These are phyloP conservation scores for Zonitis immaculata DNA, from an alignment of 2,888 invertebrate genomes.

Conservation along the genomic window DNA sequence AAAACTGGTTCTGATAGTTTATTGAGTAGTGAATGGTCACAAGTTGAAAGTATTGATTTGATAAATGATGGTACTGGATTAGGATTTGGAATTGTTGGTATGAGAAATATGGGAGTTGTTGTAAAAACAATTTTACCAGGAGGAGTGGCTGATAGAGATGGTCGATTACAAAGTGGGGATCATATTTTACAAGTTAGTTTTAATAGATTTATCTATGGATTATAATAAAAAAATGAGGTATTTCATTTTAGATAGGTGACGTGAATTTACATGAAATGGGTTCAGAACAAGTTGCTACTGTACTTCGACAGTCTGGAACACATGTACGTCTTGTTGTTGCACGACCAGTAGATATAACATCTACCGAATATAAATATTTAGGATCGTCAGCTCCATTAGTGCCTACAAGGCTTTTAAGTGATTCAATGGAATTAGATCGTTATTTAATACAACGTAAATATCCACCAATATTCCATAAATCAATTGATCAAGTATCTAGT, in stretches of 20 bases:
- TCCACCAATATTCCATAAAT: conserved; percentile 61
- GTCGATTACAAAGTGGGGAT: conserved; percentile 94
- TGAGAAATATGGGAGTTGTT: conserved; percentile 96
- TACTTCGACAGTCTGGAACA: conserved; percentile 90
- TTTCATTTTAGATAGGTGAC: conserved; percentile 45
- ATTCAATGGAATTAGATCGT: conserved; percentile 80
- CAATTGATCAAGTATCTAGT: conserved; percentile 25
- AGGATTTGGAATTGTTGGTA: conserved; percentile 98
- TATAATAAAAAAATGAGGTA: not conserved
- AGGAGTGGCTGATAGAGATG: conserved; percentile 96
- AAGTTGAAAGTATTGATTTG: conserved; percentile 95
- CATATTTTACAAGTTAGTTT: conserved; percentile 88
- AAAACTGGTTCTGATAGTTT: conserved; percentile 66
- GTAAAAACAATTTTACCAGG: conserved; percentile 98
- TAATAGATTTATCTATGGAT: conserved; percentile 1
- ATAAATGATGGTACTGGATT: conserved; percentile 97
- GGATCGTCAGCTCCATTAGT: conserved; percentile 60
- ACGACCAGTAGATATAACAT: conserved; percentile 74
- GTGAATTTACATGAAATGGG: conserved; percentile 91
- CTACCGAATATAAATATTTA: conserved; percentile 55
- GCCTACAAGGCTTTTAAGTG: conserved; percentile 71
- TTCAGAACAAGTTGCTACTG: conserved; percentile 95
- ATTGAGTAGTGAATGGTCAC: conserved; percentile 87
- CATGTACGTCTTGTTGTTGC: conserved; percentile 94
- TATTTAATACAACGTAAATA: conserved; percentile 81